Percentiles rank a stretch among this genome's conserved stretches.
These are phyloP conservation scores for Pherbina coryleti DNA, from an alignment of 2,888 invertebrate genomes.

Conservation along the genomic window DNA sequence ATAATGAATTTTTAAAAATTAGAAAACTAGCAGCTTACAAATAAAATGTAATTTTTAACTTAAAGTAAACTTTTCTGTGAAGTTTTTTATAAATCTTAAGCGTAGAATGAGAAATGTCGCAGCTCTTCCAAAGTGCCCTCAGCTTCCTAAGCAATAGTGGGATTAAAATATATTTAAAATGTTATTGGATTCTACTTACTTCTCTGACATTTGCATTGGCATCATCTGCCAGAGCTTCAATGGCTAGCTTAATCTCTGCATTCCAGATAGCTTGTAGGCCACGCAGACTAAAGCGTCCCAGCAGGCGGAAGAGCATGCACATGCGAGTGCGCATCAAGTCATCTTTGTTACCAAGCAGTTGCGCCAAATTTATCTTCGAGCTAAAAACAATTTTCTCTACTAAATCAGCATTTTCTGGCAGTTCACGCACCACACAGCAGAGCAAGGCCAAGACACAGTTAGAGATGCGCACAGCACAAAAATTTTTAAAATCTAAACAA, in stretches of 20 bases:
- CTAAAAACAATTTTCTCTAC: constrained; percentile 79
- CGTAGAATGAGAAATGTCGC: constrained; percentile 66
- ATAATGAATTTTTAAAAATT: constrained; percentile 14
- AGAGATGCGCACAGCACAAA: constrained; percentile 71
- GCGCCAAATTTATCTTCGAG: constrained; percentile 71
- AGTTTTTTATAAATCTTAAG: constrained; percentile 40
- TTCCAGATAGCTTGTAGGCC: constrained; percentile 71
- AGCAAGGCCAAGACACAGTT: constrained; percentile 80
- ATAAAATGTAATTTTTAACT: neutral
- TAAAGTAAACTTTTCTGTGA: neutral
- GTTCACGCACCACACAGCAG: constrained; percentile 79
- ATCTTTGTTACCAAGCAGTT: constrained; percentile 73
- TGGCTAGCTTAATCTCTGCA: constrained; percentile 56
- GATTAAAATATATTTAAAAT: neutral
- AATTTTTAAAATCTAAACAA: constrained; percentile 59
- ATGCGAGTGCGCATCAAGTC: constrained; percentile 74
- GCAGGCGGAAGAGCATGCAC: constrained; percentile 79
- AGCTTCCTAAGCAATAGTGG: constrained; percentile 59
- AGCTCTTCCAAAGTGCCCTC: constrained; percentile 65
- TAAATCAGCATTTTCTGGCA: constrained; percentile 82
- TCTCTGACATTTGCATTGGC: constrained; percentile 56
- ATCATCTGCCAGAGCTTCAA: constrained; percentile 63
- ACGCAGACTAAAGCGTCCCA: constrained; percentile 78
- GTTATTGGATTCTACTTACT: constrained; percentile 45
- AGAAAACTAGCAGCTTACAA: neutral